Evolutionary conservation across 2,888 invertebrate genomes (phyloP).

Genomic region (Acanthosepion pharaonis): DNA sequence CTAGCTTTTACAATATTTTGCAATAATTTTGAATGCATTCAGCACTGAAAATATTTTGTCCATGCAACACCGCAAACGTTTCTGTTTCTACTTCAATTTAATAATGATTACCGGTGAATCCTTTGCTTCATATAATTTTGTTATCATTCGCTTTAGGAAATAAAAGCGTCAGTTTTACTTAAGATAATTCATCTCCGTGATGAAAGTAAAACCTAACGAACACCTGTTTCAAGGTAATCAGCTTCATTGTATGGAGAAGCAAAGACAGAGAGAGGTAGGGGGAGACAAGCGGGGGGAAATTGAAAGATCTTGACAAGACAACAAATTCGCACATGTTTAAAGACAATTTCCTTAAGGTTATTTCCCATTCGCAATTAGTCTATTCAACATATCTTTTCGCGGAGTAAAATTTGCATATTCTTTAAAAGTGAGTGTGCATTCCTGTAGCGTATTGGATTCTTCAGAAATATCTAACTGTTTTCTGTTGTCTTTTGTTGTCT

Average conservation of each 20-base stretch:
- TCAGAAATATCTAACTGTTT: too few species aligned
- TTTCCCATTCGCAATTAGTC: too few species aligned
- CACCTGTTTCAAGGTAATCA: background rate
- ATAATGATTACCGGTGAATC: background rate
- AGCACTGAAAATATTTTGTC: background rate
- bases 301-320: slow-evolving; percentile 15
- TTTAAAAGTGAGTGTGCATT: too few species aligned
- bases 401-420: too few species aligned
- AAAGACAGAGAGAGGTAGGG: background rate
- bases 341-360: too few species aligned
- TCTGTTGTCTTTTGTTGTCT: too few species aligned
- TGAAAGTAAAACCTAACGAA: background rate
- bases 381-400: background rate
- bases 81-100: background rate
- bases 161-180: background rate
- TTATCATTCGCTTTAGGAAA: background rate
- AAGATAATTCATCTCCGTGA: background rate
- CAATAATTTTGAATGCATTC: too few species aligned
- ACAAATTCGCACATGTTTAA: background rate
- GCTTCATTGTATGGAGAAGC: background rate
- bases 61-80: background rate
- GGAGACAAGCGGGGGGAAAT: background rate
- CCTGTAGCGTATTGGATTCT: too few species aligned
- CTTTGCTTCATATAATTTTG: background rate
- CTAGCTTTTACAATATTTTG: too few species aligned